Evolutionary conservation across 2,888 invertebrate genomes (phyloP), one percentile per base, ranked within the genome.

Genomic region (Asteroscopus sphinx): DNA sequence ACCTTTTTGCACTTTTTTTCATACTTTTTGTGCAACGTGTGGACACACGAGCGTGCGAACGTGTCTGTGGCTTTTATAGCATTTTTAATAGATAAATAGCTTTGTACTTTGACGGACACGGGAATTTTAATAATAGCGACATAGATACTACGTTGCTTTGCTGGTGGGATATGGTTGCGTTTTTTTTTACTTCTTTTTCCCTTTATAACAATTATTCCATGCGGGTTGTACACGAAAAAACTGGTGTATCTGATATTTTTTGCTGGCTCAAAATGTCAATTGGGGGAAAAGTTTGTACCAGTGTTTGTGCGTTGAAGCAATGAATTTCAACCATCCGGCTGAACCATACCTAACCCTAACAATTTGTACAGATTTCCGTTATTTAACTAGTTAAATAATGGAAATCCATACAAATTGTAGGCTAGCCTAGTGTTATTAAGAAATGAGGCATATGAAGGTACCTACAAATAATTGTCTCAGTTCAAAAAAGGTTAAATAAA

Each of bases 31-130:
- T 69, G 61, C 68, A 72, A 63, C 73, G 80, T 69, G 83, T 75
- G 82, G 81, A 76, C 81, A 78, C 79, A 73, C 61, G 67, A 61
- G 71, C 71, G 59, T 65, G 70, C 58, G 70, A 68, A 83, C 80
- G 84, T 82, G 86, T 80, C 63, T 69, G 76, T 72, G 76, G 81
- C 74, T 83, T 82, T 85, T 82, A 79, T 80, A 74, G 71, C 67
- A 63, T 77, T 83, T 83, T 87, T 82, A 82, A 84, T 82, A 85
- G 80, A 82, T 86, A 85, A 83, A 83, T 81, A 81, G 76, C 76
- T 76, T 79, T 79, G 80, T 80, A 78, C 77, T 79, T 80, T 80
- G 79, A 83, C 68, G 60, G 76, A 79, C 76, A 74, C 51, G 68
- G 53, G 72, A 77, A 76, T 81, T 77, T 77, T 77, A 77, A 75